A percentile compares a stretch with the other conserved stretches of the same genome.
Conservation (phyloP, 2,888 invertebrate species). For the Parnassius smintheus region DNA sequence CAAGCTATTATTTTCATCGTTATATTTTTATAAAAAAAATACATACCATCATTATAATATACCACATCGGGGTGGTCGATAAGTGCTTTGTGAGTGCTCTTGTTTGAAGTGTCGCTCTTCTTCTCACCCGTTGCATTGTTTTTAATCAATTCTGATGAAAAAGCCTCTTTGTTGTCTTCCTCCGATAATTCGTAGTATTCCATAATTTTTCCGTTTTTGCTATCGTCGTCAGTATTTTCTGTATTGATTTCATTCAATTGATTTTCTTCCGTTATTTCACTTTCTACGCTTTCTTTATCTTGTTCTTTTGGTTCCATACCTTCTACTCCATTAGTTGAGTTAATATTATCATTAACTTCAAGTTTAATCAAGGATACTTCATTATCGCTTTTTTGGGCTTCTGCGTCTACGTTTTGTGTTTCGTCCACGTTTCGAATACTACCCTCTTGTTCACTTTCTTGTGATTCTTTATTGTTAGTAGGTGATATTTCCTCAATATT, state of each 20-base stretch:
- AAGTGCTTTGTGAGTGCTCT: too few relatives aligned
- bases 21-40: not conserved
- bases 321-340: not conserved
- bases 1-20: too few relatives aligned
- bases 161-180: slow-evolving; percentile 1
- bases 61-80: not conserved
- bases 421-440: not conserved
- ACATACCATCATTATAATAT: slow-evolving; percentile 17
- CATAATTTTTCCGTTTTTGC: not conserved
- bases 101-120: not conserved
- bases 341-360: not conserved
- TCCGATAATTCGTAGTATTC: not conserved
- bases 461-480: not conserved
- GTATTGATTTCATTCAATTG: too few relatives aligned
- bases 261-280: not conserved
- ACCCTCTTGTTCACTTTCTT: slow-evolving; percentile 6
- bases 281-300: not conserved
- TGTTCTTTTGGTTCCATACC: not conserved
- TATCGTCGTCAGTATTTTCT: not conserved
- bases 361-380: too few relatives aligned
- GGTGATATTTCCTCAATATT: not conserved
- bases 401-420: not conserved
- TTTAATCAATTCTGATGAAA: not conserved
- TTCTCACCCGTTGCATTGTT: not conserved
- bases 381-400: not conserved